Evolutionary conservation across 2,797 vertebrate genomes (phyloP).

Genomic region (Siniperca scherzeri): DNA sequence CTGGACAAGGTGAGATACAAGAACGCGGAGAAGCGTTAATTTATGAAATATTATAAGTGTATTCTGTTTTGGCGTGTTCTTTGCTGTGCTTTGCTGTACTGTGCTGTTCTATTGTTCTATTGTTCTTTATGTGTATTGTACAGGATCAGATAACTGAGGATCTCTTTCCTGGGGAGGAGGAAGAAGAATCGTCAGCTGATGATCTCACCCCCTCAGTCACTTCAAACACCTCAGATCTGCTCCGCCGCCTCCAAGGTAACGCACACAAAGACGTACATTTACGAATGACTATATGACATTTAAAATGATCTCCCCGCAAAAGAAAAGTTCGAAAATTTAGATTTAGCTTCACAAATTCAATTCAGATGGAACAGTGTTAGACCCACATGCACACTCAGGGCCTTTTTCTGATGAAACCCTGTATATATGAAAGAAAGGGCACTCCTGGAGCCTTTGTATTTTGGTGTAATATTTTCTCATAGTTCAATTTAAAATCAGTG

Average conservation of each 20-base stretch:
- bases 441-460: neutral
- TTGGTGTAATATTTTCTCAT: neutral
- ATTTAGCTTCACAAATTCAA: neutral
- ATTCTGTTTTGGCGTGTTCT: neutral
- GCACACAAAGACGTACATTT: neutral
- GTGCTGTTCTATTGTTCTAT: neutral
- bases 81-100: neutral
- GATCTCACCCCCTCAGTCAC: conserved; percentile 92
- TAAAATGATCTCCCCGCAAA: neutral
- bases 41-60: neutral
- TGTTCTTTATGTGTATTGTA: conserved; percentile 38
- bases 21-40: neutral
- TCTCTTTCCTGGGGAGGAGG: conserved; percentile 91
- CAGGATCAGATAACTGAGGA: conserved; percentile 93
- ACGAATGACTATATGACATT: neutral
- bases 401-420: conserved; percentile 5
- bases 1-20: conserved; percentile 90
- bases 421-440: neutral
- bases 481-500: conserved; percentile 11
- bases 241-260: conserved; percentile 83
- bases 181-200: conserved; percentile 90
- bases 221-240: conserved; percentile 91
- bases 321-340: neutral
- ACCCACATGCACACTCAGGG: neutral
- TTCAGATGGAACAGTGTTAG: neutral